Conservation (phyloP, 2,113 vertebrate species). For the Phoxinus phoxinus region DNA sequence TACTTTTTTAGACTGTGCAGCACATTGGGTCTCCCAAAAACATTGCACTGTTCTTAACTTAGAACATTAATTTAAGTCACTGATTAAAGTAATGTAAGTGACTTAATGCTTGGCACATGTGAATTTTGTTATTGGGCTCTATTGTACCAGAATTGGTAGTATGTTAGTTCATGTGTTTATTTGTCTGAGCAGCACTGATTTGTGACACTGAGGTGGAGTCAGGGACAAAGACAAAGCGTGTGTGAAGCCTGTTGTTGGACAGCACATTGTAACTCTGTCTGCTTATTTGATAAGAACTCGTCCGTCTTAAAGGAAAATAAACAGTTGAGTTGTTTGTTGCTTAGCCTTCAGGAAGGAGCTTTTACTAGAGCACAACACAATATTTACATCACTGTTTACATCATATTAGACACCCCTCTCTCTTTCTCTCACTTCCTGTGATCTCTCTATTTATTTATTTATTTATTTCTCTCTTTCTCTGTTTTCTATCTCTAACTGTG, state of each 20-base stretch:
- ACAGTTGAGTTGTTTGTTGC: constrained; percentile 74
- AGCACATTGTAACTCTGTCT: constrained; percentile 66
- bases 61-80: neutral
- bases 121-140: neutral
- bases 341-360: constrained; percentile 71
- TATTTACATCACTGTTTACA: constrained; percentile 82
- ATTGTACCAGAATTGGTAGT: neutral
- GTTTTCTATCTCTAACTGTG: neutral
- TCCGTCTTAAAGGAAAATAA: constrained; percentile 80
- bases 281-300: constrained; percentile 85
- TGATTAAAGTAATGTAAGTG: neutral
- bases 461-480: neutral
- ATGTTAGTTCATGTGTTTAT: constrained; percentile 35
- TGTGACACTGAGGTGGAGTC: constrained; percentile 5
- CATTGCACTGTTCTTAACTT: neutral
- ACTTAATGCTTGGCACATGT: neutral
- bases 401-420: constrained; percentile 60
- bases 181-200: constrained; percentile 7
- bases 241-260: constrained; percentile 66
- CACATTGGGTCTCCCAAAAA: neutral
- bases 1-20: neutral
- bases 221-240: neutral
- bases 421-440: constrained; percentile 12
- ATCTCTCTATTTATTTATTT: constrained; percentile 8
- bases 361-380: constrained; percentile 81